Evolutionary conservation across 2,797 vertebrate genomes (phyloP).

Genomic region (Chaetodon trifasciatus): DNA sequence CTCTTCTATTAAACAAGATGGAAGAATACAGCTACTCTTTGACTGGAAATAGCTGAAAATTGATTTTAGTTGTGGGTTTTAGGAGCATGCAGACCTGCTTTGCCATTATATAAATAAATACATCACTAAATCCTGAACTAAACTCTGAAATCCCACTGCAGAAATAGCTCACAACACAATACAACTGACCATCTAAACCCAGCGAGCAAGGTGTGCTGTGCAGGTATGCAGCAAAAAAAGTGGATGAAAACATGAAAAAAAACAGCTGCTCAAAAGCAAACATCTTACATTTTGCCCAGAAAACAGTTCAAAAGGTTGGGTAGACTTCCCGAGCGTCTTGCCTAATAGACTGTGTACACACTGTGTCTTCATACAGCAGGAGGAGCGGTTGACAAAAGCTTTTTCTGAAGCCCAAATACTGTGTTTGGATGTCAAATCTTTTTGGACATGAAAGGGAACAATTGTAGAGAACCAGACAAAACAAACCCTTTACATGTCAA

Average conservation of each 20-base stretch:
- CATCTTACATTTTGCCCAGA: slow-evolving; percentile 8
- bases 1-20: not conserved
- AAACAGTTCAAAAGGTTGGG: slow-evolving; percentile 36
- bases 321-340: slow-evolving; percentile 7
- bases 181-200: slow-evolving; percentile 14
- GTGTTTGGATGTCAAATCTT: slow-evolving; percentile 23
- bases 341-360: slow-evolving; percentile 12
- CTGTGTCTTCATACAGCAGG: slow-evolving; percentile 19
- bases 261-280: slow-evolving; percentile 17
- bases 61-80: not conserved
- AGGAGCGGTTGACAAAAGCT: slow-evolving; percentile 45
- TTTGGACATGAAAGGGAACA: slow-evolving; percentile 46
- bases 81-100: not conserved
- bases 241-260: slow-evolving; percentile 18
- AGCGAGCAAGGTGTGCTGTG: slow-evolving; percentile 1
- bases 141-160: not conserved
- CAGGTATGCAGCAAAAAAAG: not conserved
- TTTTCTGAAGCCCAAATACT: slow-evolving; percentile 32
- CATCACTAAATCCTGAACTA: not conserved
- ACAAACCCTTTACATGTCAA: slow-evolving; percentile 47
- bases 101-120: not conserved
- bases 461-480: slow-evolving; percentile 47
- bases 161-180: not conserved
- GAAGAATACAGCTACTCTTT: not conserved
- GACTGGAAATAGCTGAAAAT: not conserved